phyloP scores from a whole-genome alignment of 2,888 invertebrate species.

The Odontomyia ornata region DNA sequence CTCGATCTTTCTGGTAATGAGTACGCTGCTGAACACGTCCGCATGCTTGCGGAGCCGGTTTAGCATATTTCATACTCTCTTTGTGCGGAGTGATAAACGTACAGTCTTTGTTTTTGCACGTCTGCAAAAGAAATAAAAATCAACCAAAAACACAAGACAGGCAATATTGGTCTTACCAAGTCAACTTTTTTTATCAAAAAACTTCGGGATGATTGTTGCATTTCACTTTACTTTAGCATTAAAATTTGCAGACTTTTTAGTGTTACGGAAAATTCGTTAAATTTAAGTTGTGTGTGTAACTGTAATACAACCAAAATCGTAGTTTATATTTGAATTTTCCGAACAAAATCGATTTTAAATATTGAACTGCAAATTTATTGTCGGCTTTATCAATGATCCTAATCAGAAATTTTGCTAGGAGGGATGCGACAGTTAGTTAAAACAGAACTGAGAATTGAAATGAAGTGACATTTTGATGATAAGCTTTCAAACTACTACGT shows the following conservation, averaged over 20 bases:
- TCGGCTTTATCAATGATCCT: too few species aligned
- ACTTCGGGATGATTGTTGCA: slow-evolving; percentile 12
- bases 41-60: neutral
- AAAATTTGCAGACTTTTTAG: neutral
- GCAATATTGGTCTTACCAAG: neutral
- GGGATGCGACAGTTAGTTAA: neutral
- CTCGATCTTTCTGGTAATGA: neutral
- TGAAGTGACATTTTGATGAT: neutral
- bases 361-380: too few species aligned
- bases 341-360: too few species aligned
- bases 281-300: neutral
- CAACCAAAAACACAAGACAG: neutral
- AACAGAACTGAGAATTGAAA: neutral
- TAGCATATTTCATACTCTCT: neutral
- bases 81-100: neutral
- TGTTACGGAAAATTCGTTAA: neutral
- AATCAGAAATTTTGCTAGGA: neutral
- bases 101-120: neutral
- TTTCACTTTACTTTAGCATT: neutral
- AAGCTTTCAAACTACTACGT: too few species aligned
- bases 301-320: too few species aligned
- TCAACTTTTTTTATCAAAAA: slow-evolving; percentile 28
- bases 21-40: neutral
- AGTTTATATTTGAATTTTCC: too few species aligned
- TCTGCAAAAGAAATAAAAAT: too few species aligned